Evolutionary conservation across 2,113 vertebrate species (phyloP).

Genomic region (Trinectes maculatus): DNA sequence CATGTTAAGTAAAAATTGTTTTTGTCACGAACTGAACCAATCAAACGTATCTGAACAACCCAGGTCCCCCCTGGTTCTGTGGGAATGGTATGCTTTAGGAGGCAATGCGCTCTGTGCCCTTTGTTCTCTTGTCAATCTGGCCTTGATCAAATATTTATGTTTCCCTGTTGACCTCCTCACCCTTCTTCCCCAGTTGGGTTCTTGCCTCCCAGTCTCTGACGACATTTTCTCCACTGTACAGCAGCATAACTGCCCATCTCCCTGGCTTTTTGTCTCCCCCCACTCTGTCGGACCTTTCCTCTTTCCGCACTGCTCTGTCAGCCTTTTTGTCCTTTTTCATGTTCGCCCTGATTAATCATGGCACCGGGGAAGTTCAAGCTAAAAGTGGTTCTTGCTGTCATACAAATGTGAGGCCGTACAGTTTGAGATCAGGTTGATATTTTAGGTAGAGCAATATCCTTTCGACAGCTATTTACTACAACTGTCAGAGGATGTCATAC

Average conservation of each 20-base stretch:
- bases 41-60: not conserved
- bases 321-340: conserved; percentile 59
- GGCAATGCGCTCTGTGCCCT: conserved; percentile 52
- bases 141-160: conserved; percentile 82
- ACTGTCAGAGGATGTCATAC: no score
- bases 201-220: conserved; percentile 65
- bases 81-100: conserved; percentile 57
- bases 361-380: conserved; percentile 14
- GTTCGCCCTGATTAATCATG: conserved; percentile 68
- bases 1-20: no score
- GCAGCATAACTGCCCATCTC: conserved; percentile 11
- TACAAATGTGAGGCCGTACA: conserved; percentile 37
- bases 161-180: conserved; percentile 77
- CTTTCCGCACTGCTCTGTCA: conserved; percentile 61
- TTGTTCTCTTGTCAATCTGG: conserved; percentile 81
- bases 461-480: conserved; percentile 6
- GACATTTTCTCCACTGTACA: conserved; percentile 47
- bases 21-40: not conserved
- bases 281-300: conserved; percentile 53
- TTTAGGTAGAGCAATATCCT: conserved; percentile 13
- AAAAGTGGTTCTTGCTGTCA: conserved; percentile 42
- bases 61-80: conserved; percentile 30
- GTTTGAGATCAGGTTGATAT: conserved; percentile 16
- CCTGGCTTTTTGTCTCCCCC: conserved; percentile 26
- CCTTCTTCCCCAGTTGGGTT: conserved; percentile 64